Evolutionary conservation across 1,140 invertebrate species (phyloP).

Genomic region (Aphelenchoides avenae): DNA sequence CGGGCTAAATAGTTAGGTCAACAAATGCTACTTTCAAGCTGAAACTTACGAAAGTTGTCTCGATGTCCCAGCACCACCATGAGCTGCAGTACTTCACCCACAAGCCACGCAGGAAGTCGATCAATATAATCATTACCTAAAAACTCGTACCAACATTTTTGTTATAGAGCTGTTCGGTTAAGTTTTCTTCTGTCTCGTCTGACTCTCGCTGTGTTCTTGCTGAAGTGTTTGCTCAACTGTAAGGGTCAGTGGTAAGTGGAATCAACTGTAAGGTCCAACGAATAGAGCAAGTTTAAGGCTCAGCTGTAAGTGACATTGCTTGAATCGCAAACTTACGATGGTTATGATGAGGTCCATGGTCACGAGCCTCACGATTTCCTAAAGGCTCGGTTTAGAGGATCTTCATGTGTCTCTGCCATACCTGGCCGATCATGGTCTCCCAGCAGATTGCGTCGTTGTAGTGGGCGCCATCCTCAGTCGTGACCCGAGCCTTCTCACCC

Average conservation of each 20-base stretch:
- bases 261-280: no score
- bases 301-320: no score
- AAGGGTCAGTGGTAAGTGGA: no score
- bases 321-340: no score
- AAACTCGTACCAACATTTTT: background rate
- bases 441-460: conserved; percentile 71
- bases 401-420: conserved; percentile 30
- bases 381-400: background rate
- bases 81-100: conserved; percentile 81
- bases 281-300: no score
- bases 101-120: conserved; percentile 85
- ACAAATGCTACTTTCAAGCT: background rate
- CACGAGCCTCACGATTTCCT: conserved; percentile 35
- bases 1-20: conserved; percentile 64
- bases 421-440: conserved; percentile 95
- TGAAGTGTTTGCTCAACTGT: no score
- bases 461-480: conserved; percentile 21
- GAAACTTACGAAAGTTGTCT: conserved; percentile 72
- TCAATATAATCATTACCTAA: conserved; percentile 70
- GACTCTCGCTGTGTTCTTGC: no score
- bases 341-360: no score
- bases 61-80: conserved; percentile 95
- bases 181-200: no score
- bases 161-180: no score
- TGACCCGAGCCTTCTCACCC: no score